Conservation (phyloP, 2,113 vertebrate genomes). For the Heterotilapia buettikoferi region DNA sequence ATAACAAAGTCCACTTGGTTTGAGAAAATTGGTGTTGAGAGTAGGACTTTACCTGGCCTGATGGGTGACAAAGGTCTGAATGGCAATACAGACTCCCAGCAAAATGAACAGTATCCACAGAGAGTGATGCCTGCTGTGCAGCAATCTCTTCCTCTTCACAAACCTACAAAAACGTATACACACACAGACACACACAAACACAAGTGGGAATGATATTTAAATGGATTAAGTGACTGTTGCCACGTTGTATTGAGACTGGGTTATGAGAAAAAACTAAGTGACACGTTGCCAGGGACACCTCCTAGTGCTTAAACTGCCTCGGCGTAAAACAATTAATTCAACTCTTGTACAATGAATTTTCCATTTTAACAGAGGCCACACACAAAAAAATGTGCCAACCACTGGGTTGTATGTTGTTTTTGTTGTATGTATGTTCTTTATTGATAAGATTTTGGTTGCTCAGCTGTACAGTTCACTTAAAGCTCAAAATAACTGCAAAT, state of each 20-base stretch:
- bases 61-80: slow-evolving; percentile 54
- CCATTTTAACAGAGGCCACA: background rate
- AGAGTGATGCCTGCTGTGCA: slow-evolving; percentile 41
- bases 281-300: background rate
- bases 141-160: slow-evolving; percentile 2
- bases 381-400: background rate
- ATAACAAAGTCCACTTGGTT: background rate
- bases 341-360: background rate
- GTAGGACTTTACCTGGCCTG: slow-evolving; percentile 44
- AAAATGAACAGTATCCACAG: slow-evolving; percentile 55
- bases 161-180: slow-evolving; percentile 35
- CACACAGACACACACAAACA: background rate
- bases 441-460: background rate
- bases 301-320: background rate
- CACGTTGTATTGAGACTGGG: background rate
- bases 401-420: background rate
- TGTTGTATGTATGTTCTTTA: background rate
- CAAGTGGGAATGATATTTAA: background rate
- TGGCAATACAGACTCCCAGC: slow-evolving; percentile 52
- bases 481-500: background rate
- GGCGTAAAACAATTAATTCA: background rate
- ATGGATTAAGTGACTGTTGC: background rate
- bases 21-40: background rate
- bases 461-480: background rate
- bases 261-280: background rate